Base-by-base conservation (phyloP, 2,888 invertebrate species). In the Coleophora flavipennella region DNA sequence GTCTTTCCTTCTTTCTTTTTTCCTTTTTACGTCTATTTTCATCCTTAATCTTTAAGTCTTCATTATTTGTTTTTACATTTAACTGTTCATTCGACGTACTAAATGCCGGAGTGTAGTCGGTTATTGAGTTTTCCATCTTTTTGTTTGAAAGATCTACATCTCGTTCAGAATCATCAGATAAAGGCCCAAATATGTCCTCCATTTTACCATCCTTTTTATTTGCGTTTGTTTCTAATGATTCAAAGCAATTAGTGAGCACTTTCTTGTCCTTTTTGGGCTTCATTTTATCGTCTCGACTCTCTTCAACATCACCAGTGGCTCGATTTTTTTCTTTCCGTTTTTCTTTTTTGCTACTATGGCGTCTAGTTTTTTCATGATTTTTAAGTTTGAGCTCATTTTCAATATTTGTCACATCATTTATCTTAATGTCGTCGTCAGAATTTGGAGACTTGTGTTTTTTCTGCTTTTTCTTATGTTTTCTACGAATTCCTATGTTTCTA, bases 171-270 rank as follows among this genome's bases (percentile, higher is more conserved):
- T 94, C 92, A 57, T 93, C 95, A 1, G 95, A 94, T 44, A 94
- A 81, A 9, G 94, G 92, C 0, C 94, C 95, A 72, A 95, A 95
- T 45, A 95, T 94, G 53, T 93, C 94, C 67, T 94, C 93, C 91
- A 94, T 92, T 72, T 93, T 92, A 20, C 90, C 93, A 51, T 92
- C 92, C 45, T 92, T 89, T 54, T 91, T 89, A 1, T 70, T 58
- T 13, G 64, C 51, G 40, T 61, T 42, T n/a, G 53, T 49, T 33
- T 84, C 83, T 28, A 59, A 45, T 34, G 57, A 51, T 37, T 80
- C 81, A 50, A 64, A 67, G 12, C 55, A 49, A 38, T 53, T 62
- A 43, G 58, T 63, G 1, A 64, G 55, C 3, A 59, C 57, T 51
- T 78, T 86, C 61, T 85, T 88, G 20, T 86, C 85, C 59, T 88